Conservation (phyloP, 1,140 invertebrate genomes). For the Euglossa dilemma region DNA sequence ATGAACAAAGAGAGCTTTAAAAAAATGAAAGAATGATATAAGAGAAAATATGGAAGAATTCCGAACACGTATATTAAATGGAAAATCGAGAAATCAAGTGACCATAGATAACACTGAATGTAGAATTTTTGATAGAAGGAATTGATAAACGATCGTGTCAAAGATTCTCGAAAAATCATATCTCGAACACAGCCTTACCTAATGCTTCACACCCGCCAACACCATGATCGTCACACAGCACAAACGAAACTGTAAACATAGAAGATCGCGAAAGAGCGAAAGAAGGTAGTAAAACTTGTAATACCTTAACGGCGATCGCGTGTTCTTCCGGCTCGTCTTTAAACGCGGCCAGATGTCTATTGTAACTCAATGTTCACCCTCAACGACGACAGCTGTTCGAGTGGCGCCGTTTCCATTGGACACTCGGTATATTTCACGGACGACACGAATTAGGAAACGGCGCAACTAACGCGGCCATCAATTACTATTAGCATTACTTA, state of each 20-base stretch:
- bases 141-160: too few species aligned
- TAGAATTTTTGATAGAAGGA: too few species aligned
- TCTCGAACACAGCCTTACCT: too few species aligned
- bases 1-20: too few species aligned
- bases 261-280: constrained; percentile 20
- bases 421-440: constrained; percentile 72
- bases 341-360: constrained; percentile 70
- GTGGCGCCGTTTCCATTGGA: constrained; percentile 65
- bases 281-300: constrained; percentile 46
- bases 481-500: constrained; percentile 80
- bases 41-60: too few species aligned
- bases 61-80: too few species aligned
- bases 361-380: constrained; percentile 72
- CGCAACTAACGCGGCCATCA: constrained; percentile 74
- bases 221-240: too few species aligned
- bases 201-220: too few species aligned
- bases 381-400: constrained; percentile 72
- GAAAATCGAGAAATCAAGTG: too few species aligned
- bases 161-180: too few species aligned
- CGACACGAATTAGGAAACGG: constrained; percentile 73
- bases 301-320: constrained; percentile 44
- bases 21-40: too few species aligned
- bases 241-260: background rate
- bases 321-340: constrained; percentile 48
- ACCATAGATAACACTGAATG: too few species aligned